Percentiles rank a stretch among this genome's conserved stretches.
phyloP scores from a whole-genome alignment of 2,888 invertebrate genomes.

The Liposcelis brunnea region DNA sequence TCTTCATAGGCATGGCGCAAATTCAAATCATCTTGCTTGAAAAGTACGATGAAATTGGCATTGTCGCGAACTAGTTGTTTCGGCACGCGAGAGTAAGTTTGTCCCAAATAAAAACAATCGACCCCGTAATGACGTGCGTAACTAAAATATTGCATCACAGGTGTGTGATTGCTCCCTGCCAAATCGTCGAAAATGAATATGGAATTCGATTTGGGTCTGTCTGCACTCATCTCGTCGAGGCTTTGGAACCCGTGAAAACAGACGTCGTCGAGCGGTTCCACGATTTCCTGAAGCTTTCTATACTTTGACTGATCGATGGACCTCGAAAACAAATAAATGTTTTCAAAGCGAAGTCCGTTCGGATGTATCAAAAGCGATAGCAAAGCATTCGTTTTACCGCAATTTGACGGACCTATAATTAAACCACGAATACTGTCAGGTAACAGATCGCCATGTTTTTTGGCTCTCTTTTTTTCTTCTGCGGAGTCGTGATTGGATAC shows the following conservation, averaged over 20 bases:
- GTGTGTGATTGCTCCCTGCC: constrained; percentile 18
- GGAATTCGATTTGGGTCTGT: constrained; percentile 19
- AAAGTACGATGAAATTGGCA: constrained; percentile 17
- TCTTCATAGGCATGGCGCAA: constrained; percentile 20
- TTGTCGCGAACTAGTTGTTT: constrained; percentile 19
- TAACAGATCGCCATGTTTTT: constrained; percentile 19
- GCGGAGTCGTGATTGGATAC: not conserved
- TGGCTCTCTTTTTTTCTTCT: not conserved
- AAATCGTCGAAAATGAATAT: constrained; percentile 25
- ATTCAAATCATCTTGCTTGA: constrained; percentile 20
- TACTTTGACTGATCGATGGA: constrained; percentile 20
- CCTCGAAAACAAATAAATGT: constrained; percentile 17
- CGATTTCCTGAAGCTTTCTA: constrained; percentile 15
- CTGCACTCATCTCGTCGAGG: constrained; percentile 7
- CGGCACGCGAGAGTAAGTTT: constrained; percentile 18
- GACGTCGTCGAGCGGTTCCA: constrained; percentile 17
- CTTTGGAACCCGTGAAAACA: constrained; percentile 17
- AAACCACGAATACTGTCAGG: constrained; percentile 18
- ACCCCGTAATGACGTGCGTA: constrained; percentile 17
- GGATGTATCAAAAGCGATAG: constrained; percentile 15
- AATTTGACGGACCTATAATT: constrained; percentile 16
- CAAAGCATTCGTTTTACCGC: constrained; percentile 18
- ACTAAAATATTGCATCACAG: constrained; percentile 16
- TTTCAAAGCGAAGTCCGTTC: constrained; percentile 16
- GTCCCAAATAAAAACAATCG: constrained; percentile 17